phyloP scores from a whole-genome alignment of 2,888 invertebrate species.

The Plebejus argus region DNA sequence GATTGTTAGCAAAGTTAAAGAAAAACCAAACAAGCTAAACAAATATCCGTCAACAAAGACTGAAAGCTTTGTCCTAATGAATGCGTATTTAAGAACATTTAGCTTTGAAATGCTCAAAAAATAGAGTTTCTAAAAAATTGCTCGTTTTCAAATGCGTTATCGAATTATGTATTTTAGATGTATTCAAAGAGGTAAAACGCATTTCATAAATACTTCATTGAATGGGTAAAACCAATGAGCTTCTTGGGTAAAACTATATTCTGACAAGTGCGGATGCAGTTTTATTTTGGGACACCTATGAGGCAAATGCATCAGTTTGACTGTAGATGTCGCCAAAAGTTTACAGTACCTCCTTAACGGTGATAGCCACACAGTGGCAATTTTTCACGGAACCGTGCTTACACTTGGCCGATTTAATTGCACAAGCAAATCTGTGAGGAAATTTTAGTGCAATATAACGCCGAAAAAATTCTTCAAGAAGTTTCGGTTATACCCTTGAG shows the following conservation, averaged over 20 bases:
- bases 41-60: conserved; percentile 46
- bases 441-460: background rate
- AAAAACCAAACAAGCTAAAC: conserved; percentile 53
- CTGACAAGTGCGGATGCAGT: background rate
- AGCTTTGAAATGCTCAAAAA: conserved; percentile 7
- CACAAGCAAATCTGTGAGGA: background rate
- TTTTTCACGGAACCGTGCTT: no score
- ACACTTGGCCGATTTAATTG: background rate
- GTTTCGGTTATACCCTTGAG: conserved; percentile 60
- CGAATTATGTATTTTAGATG: background rate
- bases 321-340: no score
- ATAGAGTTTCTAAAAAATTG: background rate
- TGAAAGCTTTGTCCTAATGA: conserved; percentile 23
- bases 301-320: no score
- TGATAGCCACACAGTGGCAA: no score
- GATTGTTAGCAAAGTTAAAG: conserved; percentile 53
- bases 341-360: no score
- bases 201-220: background rate
- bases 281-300: no score
- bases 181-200: background rate
- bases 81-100: conserved; percentile 18
- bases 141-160: background rate
- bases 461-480: conserved; percentile 53
- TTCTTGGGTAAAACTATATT: no score
- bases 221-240: background rate